These are phyloP conservation scores for Coregonus ussuriensis DNA, from an alignment of 2,797 vertebrate species.

Conservation along the genomic window DNA sequence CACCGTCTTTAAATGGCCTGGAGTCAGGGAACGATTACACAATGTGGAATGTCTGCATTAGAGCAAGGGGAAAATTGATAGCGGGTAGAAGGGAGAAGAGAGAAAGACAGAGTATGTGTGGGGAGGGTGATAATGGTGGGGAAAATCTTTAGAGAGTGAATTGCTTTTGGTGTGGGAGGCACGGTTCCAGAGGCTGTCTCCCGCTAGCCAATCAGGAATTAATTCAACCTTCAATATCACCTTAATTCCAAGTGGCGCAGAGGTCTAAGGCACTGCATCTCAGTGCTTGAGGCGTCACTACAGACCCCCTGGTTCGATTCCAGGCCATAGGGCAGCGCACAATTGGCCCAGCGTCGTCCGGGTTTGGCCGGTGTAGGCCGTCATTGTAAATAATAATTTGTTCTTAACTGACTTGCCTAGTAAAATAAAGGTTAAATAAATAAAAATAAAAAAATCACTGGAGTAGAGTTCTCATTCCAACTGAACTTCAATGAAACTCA, in stretches of 20 bases:
- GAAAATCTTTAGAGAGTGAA: slow-evolving; percentile 59
- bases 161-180: slow-evolving; percentile 53
- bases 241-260: slow-evolving; percentile 42
- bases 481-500: not conserved
- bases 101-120: slow-evolving; percentile 6
- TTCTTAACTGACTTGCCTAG: too few relatives aligned
- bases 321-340: too few relatives aligned
- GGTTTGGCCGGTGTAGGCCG: too few relatives aligned
- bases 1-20: slow-evolving; percentile 50
- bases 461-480: slow-evolving; percentile 8
- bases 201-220: slow-evolving; percentile 62
- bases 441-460: slow-evolving; percentile 36
- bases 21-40: slow-evolving; percentile 54
- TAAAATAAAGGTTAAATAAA: too few relatives aligned
- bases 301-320: too few relatives aligned
- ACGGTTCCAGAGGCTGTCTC: slow-evolving; percentile 40
- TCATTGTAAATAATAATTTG: too few relatives aligned
- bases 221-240: slow-evolving; percentile 67
- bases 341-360: too few relatives aligned
- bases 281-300: too few relatives aligned
- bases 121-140: slow-evolving; percentile 39
- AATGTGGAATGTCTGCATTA: slow-evolving; percentile 29
- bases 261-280: too few relatives aligned
- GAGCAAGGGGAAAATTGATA: slow-evolving; percentile 30
- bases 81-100: not conserved